Evolutionary conservation across 2,888 invertebrate genomes (phyloP), one percentile per base, ranked within the genome.

Genomic region (Gisinianus flammeolus): DNA sequence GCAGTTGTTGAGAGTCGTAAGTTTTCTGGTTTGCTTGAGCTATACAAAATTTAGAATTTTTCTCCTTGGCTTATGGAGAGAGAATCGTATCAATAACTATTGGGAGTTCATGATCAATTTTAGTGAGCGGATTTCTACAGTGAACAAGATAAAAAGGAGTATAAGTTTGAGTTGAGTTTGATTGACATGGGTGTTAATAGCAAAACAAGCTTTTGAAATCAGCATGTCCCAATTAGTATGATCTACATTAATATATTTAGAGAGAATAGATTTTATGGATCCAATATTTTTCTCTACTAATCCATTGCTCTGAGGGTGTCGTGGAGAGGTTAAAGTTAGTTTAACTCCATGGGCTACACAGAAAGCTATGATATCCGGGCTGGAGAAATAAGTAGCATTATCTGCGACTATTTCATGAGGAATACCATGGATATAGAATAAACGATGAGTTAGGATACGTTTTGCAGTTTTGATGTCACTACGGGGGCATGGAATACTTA

Each of bases 301-400:
- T 31, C 74, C 74, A 58, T 74, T 74, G 16, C 58, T 33, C 26
- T 75, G 75, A 33, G 75, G 75, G 24, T 54, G 52, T 28, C 64
- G 8, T 16, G 26, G 28, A 19, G 54, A 19, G 1, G n/a, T 24
- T 2, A 8, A 44, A 44, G 26, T 69, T 16, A 22, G 52, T 8
- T 44, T n/a, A 26, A 75, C 67, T 3, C 24, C 2, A 16, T 67
- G 3, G 1, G 12, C 10, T 16, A 1, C 33, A 26, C 66, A 67
- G 30, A 75, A 75, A 19, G 2, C 16, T 12, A 6, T 19, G 26
- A 75, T 67, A 12, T 52, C 26, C 6, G n/a, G 10, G 12, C 67
- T n/a, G n/a, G 16, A 22, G 30, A 75, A 75, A 52, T 35, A 8
- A 6, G 26, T 1, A 10, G 64, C 67, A 35, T 75, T 66, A 28